These are phyloP conservation scores for Ophion slaviceki DNA, from an alignment of 2,888 invertebrate genomes.

Conservation along the genomic window DNA sequence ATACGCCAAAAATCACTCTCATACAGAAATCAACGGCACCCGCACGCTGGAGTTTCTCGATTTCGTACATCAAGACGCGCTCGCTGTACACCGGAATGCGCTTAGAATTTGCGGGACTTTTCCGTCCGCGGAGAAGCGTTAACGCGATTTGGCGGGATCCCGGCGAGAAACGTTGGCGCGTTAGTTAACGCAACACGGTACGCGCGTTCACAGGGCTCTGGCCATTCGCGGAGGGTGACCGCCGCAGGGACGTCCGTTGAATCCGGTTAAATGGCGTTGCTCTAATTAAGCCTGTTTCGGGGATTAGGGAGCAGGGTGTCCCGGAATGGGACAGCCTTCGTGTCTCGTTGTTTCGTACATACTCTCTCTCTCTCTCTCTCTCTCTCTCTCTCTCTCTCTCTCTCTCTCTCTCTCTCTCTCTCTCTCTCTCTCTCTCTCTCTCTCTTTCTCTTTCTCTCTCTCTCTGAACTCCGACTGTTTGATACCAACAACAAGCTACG, in stretches of 20 bases:
- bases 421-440: conserved; percentile 41
- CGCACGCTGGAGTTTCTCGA: conserved; percentile 27
- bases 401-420: neutral
- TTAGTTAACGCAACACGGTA: conserved; percentile 81
- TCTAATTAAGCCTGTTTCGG: conserved; percentile 80
- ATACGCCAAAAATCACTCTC: too few species aligned
- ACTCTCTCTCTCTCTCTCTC: too few species aligned
- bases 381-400: conserved; percentile 28
- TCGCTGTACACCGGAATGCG: conserved; percentile 70
- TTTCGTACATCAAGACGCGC: conserved; percentile 39
- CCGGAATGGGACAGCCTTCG: conserved; percentile 36
- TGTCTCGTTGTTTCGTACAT: conserved; percentile 4
- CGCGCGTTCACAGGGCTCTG: conserved; percentile 72
- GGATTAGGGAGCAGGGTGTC: conserved; percentile 72
- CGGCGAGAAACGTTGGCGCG: conserved; percentile 63
- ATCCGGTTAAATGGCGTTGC: conserved; percentile 77
- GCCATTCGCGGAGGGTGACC: conserved; percentile 34
- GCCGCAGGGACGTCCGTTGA: conserved; percentile 68
- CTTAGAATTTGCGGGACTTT: conserved; percentile 79
- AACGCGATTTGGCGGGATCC: conserved; percentile 79
- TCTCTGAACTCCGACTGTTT: neutral
- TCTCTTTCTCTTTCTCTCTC: neutral
- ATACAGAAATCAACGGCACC: too few species aligned
- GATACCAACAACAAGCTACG: neutral
- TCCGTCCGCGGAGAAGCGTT: conserved; percentile 72